phyloP scores from a whole-genome alignment of 2,113 vertebrate genomes.

The Rhizomys pruinosus region DNA sequence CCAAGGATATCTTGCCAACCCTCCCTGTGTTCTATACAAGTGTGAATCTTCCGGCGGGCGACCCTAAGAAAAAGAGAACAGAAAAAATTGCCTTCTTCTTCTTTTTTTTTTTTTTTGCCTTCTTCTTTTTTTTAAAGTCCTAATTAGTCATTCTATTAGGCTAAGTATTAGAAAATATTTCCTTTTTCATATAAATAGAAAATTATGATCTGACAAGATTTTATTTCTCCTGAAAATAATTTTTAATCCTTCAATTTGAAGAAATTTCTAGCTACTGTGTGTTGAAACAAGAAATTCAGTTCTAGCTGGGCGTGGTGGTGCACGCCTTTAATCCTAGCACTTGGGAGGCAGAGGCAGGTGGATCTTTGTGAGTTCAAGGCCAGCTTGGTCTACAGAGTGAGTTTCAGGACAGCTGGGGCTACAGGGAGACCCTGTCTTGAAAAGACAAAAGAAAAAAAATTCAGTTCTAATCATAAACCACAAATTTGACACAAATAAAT shows the following conservation, averaged over 20 bases:
- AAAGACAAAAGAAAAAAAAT: no score
- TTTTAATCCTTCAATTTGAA: slow-evolving; percentile 2
- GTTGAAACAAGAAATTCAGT: neutral
- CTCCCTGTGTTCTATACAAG: neutral
- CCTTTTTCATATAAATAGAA: slow-evolving; percentile 32
- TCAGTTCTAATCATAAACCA: slow-evolving; percentile 31
- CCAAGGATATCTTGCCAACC: neutral
- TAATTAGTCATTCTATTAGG: neutral
- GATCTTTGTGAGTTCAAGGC: no score
- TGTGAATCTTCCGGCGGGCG: neutral
- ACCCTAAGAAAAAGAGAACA: neutral
- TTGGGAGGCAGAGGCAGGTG: no score
- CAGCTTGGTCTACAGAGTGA: no score
- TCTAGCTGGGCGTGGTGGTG: no score
- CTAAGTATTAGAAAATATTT: slow-evolving; percentile 26
- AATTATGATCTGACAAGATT: slow-evolving; percentile 27
- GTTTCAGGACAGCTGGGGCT: no score
- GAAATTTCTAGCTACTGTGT: slow-evolving; percentile 18
- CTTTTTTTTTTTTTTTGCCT: neutral
- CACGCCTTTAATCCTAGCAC: no score
- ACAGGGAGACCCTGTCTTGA: no score
- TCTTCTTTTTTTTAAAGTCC: neutral
- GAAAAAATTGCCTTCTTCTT: neutral
- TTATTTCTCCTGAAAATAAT: slow-evolving; percentile 55
- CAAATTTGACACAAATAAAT: slow-evolving; percentile 54